Percentiles rank a stretch among this genome's conserved stretches.
Conservation (phyloP, 2,888 invertebrate genomes). For the Cristatella mucedo region DNA sequence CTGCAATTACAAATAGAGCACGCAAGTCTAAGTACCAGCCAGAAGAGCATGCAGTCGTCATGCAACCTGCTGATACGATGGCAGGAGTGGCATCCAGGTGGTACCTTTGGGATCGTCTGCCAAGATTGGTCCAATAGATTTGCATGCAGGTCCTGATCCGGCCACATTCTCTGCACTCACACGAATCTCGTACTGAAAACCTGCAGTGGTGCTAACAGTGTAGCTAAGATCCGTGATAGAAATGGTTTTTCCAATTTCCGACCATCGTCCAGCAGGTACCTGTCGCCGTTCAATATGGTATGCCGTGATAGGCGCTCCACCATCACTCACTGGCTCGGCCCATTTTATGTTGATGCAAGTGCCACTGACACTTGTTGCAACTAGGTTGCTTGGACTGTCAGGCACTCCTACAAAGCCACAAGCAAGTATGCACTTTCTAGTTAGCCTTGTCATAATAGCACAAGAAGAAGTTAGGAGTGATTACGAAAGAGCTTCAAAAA, state of each 20-base stretch:
- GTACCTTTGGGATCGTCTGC: too few relatives aligned
- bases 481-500: too few relatives aligned
- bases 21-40: too few relatives aligned
- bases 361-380: constrained; percentile 53
- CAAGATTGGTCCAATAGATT: constrained; percentile 54
- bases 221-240: constrained; percentile 3
- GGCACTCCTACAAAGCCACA: too few relatives aligned
- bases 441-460: too few relatives aligned
- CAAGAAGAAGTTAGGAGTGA: too few relatives aligned
- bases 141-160: constrained; percentile 39
- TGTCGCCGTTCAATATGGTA: constrained; percentile 43
- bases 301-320: constrained; percentile 23
- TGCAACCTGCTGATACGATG: too few relatives aligned
- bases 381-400: neutral
- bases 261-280: constrained; percentile 61
- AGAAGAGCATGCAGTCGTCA: too few relatives aligned
- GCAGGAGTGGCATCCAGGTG: too few relatives aligned
- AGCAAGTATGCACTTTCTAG: too few relatives aligned
- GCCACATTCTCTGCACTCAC: constrained; percentile 17
- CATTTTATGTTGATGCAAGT: constrained; percentile 48
- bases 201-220: constrained; percentile 13
- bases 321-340: constrained; percentile 19
- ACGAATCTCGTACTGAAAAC: constrained; percentile 16
- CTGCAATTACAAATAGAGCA: constrained; percentile 20
- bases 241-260: constrained; percentile 36